Percentiles rank a stretch among this genome's conserved stretches.
Evolutionary conservation across 2,113 vertebrate species (phyloP).

Genomic region (Chunga burmeisteri): DNA sequence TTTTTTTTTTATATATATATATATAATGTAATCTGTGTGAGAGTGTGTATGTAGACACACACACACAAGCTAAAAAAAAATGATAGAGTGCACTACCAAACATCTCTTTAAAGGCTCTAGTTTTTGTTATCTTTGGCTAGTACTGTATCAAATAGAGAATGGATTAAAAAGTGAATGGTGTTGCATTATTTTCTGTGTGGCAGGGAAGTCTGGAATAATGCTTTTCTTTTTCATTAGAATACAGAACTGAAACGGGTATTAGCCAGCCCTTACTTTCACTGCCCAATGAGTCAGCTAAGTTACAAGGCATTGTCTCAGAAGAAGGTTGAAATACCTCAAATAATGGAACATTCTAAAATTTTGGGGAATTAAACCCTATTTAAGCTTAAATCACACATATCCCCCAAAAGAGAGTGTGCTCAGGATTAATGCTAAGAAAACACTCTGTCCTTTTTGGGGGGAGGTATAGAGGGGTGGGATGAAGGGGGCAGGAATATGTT

Average conservation of each 20-base stretch:
- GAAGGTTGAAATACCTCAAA: slow-evolving; percentile 74
- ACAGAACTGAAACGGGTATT: slow-evolving; percentile 71
- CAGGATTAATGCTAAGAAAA: slow-evolving; percentile 63
- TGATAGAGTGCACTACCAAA: slow-evolving; percentile 71
- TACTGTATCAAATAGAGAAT: slow-evolving; percentile 72
- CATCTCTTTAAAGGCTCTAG: slow-evolving; percentile 66
- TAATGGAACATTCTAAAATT: slow-evolving; percentile 38
- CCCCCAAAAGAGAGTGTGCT: slow-evolving; percentile 44
- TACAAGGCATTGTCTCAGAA: slow-evolving; percentile 15
- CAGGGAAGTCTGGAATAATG: slow-evolving; percentile 72
- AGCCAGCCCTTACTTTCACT: slow-evolving; percentile 62
- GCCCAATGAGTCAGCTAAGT: slow-evolving; percentile 33
- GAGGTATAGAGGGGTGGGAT: background rate
- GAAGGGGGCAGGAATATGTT: background rate
- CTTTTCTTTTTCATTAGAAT: slow-evolving; percentile 66
- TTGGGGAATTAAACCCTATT: background rate
- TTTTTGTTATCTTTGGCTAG: slow-evolving; percentile 70
- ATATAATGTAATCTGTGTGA: slow-evolving; percentile 2
- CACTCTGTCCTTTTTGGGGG: background rate
- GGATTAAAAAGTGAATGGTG: slow-evolving; percentile 53
- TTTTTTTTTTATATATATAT: slow-evolving; percentile 8
- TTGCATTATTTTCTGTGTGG: slow-evolving; percentile 70
- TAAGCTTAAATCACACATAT: background rate
- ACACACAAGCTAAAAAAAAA: slow-evolving; percentile 54
- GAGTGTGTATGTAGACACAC: slow-evolving; percentile 53